Evolutionary conservation across 2,797 vertebrate species (phyloP).

Genomic region (Acanthurus leucopareius): DNA sequence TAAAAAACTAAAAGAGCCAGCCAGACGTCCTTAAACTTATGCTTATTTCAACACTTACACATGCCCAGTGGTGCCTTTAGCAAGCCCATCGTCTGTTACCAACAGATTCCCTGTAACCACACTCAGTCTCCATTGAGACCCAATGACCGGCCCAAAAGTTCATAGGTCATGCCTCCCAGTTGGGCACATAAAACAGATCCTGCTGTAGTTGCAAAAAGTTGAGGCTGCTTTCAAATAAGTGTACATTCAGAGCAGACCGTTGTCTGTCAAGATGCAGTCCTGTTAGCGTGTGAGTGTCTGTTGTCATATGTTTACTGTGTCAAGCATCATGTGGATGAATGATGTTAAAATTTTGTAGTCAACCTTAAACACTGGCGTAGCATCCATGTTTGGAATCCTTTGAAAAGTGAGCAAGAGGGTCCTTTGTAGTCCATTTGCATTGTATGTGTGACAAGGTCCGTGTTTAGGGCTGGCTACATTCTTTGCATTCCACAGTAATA

Average conservation of each 20-base stretch:
- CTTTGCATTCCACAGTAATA: slow-evolving; percentile 93
- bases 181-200: slow-evolving; percentile 64
- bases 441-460: slow-evolving; percentile 86
- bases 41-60: slow-evolving; percentile 63
- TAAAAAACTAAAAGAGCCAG: slow-evolving; percentile 68
- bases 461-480: slow-evolving; percentile 92
- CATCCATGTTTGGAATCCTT: slow-evolving; percentile 80
- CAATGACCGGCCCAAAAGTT: slow-evolving; percentile 56
- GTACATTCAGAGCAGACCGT: slow-evolving; percentile 84
- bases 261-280: slow-evolving; percentile 78
- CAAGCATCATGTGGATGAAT: slow-evolving; percentile 62
- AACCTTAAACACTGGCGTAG: slow-evolving; percentile 81
- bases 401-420: slow-evolving; percentile 70
- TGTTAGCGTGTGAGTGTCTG: slow-evolving; percentile 50
- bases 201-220: slow-evolving; percentile 64
- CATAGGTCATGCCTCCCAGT: slow-evolving; percentile 62
- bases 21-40: slow-evolving; percentile 71
- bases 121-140: slow-evolving; percentile 58
- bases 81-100: slow-evolving; percentile 55
- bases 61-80: slow-evolving; percentile 67
- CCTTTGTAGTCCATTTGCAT: slow-evolving; percentile 85
- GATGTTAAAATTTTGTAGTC: slow-evolving; percentile 71
- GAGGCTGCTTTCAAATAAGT: slow-evolving; percentile 75
- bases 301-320: slow-evolving; percentile 68
- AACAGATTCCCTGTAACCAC: slow-evolving; percentile 54